Percentiles rank a stretch among this genome's conserved stretches.
Conservation (phyloP, 35 echinoderm and acorn worm species). For the Apostichopus californicus region DNA sequence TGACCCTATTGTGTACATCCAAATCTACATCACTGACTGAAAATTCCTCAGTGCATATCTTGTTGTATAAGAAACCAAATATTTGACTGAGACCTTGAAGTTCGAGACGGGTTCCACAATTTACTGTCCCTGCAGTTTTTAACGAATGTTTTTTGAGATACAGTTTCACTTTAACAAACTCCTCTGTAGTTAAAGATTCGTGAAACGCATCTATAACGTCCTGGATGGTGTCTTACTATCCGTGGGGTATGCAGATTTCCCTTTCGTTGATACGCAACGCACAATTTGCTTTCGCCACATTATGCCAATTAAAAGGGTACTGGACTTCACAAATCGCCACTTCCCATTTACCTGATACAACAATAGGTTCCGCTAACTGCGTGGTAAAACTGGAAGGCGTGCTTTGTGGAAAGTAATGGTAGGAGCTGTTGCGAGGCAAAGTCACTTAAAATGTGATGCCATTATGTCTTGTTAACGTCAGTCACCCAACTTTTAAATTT, state of each 20-base stretch:
- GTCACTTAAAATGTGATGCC: slow-evolving; percentile 11
- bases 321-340: slow-evolving; percentile 27
- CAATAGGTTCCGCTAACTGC: slow-evolving; percentile 6
- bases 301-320: slow-evolving; percentile 36
- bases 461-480: not conserved
- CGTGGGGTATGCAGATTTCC: slow-evolving; percentile 34
- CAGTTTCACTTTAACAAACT: not conserved
- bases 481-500: not conserved
- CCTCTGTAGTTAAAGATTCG: not conserved
- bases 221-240: not conserved
- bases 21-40: not conserved
- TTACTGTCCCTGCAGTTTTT: not conserved
- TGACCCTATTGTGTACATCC: slow-evolving; percentile 18
- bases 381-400: slow-evolving; percentile 20
- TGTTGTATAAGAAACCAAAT: slow-evolving; percentile 41
- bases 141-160: not conserved
- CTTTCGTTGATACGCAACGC: not conserved
- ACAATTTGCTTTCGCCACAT: slow-evolving; percentile 1
- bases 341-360: slow-evolving; percentile 18
- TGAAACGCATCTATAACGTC: slow-evolving; percentile 5
- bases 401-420: slow-evolving; percentile 21
- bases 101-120: not conserved
- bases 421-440: slow-evolving; percentile 25
- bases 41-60: slow-evolving; percentile 32
- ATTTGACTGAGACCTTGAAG: slow-evolving; percentile 25